These are phyloP conservation scores for Uloborus diversus DNA, from an alignment of 1,140 invertebrate genomes.

Conservation along the genomic window DNA sequence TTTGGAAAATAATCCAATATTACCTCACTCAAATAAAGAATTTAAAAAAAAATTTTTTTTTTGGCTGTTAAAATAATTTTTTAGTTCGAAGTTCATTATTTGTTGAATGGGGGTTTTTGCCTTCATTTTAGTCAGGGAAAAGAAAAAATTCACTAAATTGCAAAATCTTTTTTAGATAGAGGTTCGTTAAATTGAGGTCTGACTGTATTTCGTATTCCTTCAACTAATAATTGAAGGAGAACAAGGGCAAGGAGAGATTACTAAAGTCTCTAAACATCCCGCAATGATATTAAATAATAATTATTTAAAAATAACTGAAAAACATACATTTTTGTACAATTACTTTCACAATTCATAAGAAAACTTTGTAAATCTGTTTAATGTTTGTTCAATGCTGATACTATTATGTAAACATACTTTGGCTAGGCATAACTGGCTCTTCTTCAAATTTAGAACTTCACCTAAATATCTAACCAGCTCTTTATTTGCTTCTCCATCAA, in stretches of 20 bases:
- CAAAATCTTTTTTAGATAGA: too few relatives aligned
- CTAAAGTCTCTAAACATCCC: too few relatives aligned
- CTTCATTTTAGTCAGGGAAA: too few relatives aligned
- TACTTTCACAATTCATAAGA: neutral
- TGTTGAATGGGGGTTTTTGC: too few relatives aligned
- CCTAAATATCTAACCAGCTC: conserved; percentile 78
- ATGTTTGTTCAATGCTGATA: neutral
- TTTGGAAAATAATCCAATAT: too few relatives aligned
- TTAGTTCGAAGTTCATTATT: too few relatives aligned
- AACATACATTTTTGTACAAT: neutral
- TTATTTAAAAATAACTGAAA: neutral
- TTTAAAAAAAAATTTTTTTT: too few relatives aligned
- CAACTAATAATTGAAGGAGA: neutral
- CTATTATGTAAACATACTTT: conserved; percentile 66
- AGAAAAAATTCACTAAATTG: too few relatives aligned
- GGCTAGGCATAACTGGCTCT: conserved; percentile 75
- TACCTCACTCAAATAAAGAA: too few relatives aligned
- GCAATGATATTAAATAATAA: neutral
- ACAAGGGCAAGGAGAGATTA: neutral
- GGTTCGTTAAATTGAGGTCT: too few relatives aligned
- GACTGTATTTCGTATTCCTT: too few relatives aligned
- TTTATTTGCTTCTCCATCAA: conserved; percentile 81
- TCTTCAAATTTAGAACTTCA: conserved; percentile 73
- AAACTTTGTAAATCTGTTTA: neutral
- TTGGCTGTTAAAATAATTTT: too few relatives aligned